Conservation (phyloP, 1,140 invertebrate species). For the Drosophila bocki region DNA sequence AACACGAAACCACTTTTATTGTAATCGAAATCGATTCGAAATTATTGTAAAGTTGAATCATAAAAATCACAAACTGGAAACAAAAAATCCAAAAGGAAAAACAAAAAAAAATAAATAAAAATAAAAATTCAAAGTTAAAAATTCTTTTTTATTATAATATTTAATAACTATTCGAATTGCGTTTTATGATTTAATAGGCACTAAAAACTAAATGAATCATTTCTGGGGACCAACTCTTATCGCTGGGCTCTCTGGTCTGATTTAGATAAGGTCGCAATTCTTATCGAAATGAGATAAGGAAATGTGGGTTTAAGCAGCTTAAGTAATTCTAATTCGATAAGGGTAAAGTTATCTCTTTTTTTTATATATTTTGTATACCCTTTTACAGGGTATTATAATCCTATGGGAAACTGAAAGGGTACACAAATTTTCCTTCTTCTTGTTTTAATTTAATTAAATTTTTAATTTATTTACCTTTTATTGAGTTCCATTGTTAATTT, state of each 20-base stretch:
- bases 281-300: conserved; percentile 7
- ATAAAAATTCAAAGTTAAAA: conserved; percentile 52
- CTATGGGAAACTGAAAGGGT: too few relatives aligned
- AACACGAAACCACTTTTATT: conserved; percentile 55
- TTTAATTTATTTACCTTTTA: too few relatives aligned
- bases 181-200: neutral
- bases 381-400: too few relatives aligned
- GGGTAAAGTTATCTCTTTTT: neutral
- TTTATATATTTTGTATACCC: neutral
- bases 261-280: conserved; percentile 3
- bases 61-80: conserved; percentile 18
- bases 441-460: too few relatives aligned
- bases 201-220: conserved; percentile 11
- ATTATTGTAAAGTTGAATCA: conserved; percentile 64
- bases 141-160: neutral
- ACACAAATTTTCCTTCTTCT: too few relatives aligned
- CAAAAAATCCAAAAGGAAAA: neutral
- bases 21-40: conserved; percentile 63
- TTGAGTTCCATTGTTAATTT: too few relatives aligned
- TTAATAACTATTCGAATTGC: neutral
- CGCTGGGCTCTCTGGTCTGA: neutral
- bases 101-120: conserved; percentile 11
- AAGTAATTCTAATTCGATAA: neutral
- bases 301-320: conserved; percentile 5
- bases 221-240: neutral